Conservation (phyloP, 2,888 invertebrate genomes). For the Hipparchia sbordonii region DNA sequence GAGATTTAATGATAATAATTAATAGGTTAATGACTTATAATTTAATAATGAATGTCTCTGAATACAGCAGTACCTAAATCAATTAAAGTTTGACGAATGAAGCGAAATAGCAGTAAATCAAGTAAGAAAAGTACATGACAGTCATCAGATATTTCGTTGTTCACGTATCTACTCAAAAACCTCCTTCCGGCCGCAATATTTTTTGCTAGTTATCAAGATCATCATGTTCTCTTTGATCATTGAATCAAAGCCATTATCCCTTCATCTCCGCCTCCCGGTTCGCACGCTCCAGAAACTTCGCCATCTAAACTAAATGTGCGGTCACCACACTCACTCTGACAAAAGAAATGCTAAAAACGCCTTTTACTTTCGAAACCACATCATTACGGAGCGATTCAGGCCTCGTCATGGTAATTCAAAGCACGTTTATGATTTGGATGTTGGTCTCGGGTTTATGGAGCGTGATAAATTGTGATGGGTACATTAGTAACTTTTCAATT, state of each 20-base stretch:
- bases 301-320: slow-evolving; percentile 45
- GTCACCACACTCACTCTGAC: slow-evolving; percentile 43
- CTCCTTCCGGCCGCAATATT: background rate
- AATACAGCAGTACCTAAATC: too few species aligned
- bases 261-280: slow-evolving; percentile 43
- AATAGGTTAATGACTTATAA: too few species aligned
- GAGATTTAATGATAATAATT: too few species aligned
- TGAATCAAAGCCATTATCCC: background rate
- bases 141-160: background rate
- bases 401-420: slow-evolving; percentile 14
- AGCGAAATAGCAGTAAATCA: background rate
- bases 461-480: background rate
- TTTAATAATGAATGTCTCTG: too few species aligned
- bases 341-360: slow-evolving; percentile 45
- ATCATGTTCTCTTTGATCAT: background rate
- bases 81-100: too few species aligned
- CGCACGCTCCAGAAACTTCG: slow-evolving; percentile 69
- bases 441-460: slow-evolving; percentile 5
- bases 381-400: slow-evolving; percentile 20
- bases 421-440: background rate
- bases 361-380: slow-evolving; percentile 54
- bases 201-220: background rate
- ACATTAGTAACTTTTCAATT: background rate
- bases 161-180: background rate
- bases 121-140: background rate